Evolutionary conservation across 2,113 vertebrate genomes (phyloP).

Genomic region (Climacteris rufus): DNA sequence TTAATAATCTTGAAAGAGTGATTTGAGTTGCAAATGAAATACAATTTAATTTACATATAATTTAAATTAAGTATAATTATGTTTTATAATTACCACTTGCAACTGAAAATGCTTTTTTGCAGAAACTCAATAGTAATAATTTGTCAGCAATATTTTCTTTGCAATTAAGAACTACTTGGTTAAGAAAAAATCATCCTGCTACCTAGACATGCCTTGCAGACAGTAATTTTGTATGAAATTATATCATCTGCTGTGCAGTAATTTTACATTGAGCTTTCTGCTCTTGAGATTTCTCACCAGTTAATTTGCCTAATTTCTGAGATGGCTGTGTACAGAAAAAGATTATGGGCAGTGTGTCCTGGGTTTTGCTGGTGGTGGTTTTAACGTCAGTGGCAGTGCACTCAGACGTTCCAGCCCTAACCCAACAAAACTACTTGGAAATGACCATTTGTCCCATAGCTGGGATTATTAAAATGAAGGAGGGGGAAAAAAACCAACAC

Average conservation of each 20-base stretch:
- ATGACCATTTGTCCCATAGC: accelerated
- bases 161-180: background rate
- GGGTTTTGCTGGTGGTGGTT: background rate
- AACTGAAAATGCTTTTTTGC: constrained; percentile 33
- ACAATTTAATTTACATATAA: constrained; percentile 63
- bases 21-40: constrained; percentile 35
- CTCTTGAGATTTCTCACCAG: background rate
- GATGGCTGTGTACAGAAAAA: background rate
- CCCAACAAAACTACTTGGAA: background rate
- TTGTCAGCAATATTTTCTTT: constrained; percentile 7
- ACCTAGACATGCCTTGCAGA: background rate
- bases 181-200: background rate
- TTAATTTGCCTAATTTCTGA: background rate
- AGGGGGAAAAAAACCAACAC: background rate
- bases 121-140: constrained; percentile 24
- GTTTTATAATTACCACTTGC: constrained; percentile 40
- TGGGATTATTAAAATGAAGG: background rate
- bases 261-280: background rate
- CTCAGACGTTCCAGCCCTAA: background rate
- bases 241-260: background rate
- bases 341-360: background rate
- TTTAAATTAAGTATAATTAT: constrained; percentile 55
- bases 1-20: constrained; percentile 5
- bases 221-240: background rate
- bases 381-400: background rate